phyloP scores from a whole-genome alignment of 2,888 invertebrate species.

The Harpagoxenus sublaevis region DNA sequence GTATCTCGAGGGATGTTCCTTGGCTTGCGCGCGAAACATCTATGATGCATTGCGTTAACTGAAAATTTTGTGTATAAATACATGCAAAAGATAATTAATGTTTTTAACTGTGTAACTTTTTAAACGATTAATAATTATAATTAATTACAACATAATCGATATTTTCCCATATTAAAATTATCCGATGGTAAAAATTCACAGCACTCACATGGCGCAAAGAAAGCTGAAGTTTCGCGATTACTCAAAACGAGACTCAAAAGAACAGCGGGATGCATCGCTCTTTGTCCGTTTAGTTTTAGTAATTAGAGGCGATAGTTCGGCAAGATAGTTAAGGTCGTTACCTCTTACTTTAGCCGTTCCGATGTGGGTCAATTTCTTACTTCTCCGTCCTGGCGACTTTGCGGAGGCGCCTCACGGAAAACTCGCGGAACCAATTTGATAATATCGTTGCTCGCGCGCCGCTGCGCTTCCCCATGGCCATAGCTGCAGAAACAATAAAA shows the following conservation, averaged over 20 bases:
- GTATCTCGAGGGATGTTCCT: not conserved
- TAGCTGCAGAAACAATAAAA: slow-evolving; percentile 45
- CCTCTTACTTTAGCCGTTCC: slow-evolving; percentile 60
- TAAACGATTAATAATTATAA: too few species aligned
- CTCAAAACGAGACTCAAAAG: slow-evolving; percentile 19
- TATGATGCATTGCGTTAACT: not conserved
- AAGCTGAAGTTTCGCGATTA: slow-evolving; percentile 25
- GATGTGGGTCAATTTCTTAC: slow-evolving; percentile 63
- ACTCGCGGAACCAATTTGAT: slow-evolving; percentile 67
- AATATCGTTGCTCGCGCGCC: slow-evolving; percentile 57
- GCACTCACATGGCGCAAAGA: not conserved
- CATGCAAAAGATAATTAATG: not conserved
- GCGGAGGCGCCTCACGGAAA: slow-evolving; percentile 44
- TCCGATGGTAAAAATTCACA: not conserved
- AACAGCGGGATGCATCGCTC: slow-evolving; percentile 31
- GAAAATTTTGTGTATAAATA: not conserved
- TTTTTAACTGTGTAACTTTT: not conserved
- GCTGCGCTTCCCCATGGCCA: slow-evolving; percentile 9
- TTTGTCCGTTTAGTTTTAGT: slow-evolving; percentile 54
- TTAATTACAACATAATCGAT: not conserved
- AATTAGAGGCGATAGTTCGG: slow-evolving; percentile 69
- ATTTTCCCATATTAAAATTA: not conserved
- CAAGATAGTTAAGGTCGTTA: slow-evolving; percentile 68
- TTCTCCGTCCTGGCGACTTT: slow-evolving; percentile 51
- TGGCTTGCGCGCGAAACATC: not conserved